Base-by-base conservation (phyloP, 2,113 vertebrate genomes). In the Nothocercus julius region DNA sequence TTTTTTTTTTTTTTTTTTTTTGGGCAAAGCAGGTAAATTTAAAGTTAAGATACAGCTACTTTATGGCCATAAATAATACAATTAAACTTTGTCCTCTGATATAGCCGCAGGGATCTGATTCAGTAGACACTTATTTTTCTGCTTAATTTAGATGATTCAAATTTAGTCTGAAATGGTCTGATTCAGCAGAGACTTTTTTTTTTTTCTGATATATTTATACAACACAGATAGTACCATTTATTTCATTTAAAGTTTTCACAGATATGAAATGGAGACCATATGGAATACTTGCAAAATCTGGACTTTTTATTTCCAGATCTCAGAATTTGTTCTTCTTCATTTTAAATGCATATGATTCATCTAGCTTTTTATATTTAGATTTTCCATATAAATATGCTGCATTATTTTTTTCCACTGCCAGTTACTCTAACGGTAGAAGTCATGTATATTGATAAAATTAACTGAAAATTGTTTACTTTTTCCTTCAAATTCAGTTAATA, bases 21-120 rank as follows among this genome's bases (percentile, higher is more conserved):
- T 97, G 95, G 91, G 25, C 61, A 83, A 83, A 45, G 36, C 75
- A 89, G 49, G 75, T 89, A 95, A 82, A 85, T 82, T 87, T 95
- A 74, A 92, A 85, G 68, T 80, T 89, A 80, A 78, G 59, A 70
- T 64, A 72, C 17, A 72, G 54, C 5, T 15, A 21, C 75, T 75
- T 87, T 61, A 19, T 27, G 80, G 42, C 18, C 56, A 87, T 51
- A 83, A 95, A 87, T 83, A 91, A 47, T 59, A 94, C 79, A 95
- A 93, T 72, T 83, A 53, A 86, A 75, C 80, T 78, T 90, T 95
- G 91, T 96, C 34, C 38, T 93, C 32, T 27, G 38, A 14, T 72
- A 78, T 15, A 86, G 28, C 69, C 68, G 24, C 62, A 84, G 62
- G 32, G 34, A 51, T 78, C 34, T 69, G 69, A 79, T 61, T 47